These are phyloP conservation scores for Bellardia pandia DNA, from an alignment of 2,888 invertebrate species.

Conservation along the genomic window DNA sequence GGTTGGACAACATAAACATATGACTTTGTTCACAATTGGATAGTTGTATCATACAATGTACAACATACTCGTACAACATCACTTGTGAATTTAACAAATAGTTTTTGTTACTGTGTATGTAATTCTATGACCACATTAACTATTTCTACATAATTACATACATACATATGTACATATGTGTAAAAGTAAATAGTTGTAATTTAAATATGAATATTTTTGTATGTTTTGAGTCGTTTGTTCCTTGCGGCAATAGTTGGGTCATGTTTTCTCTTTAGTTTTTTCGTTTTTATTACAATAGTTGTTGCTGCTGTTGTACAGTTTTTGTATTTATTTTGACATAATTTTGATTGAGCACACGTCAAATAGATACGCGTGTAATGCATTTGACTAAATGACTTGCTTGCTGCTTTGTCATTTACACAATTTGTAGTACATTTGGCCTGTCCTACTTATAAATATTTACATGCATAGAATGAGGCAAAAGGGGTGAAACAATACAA, in stretches of 20 bases:
- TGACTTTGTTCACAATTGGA: too few species aligned
- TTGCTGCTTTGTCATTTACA: slow-evolving; percentile 52
- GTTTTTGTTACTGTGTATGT: not conserved
- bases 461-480: not conserved
- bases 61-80: not conserved
- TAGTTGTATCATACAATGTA: too few species aligned
- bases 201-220: too few species aligned
- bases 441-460: slow-evolving; percentile 55
- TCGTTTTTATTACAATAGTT: not conserved
- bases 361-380: slow-evolving; percentile 72
- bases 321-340: slow-evolving; percentile 78
- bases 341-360: slow-evolving; percentile 81
- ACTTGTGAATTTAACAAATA: not conserved
- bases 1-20: too few species aligned
- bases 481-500: slow-evolving; percentile 31
- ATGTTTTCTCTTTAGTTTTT: slow-evolving; percentile 35
- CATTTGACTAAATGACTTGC: slow-evolving; percentile 71
- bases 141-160: not conserved
- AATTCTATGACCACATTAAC: not conserved
- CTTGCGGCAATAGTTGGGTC: slow-evolving; percentile 18
- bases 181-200: not conserved
- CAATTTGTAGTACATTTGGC: slow-evolving; percentile 57
- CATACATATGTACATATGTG: slow-evolving; percentile 13
- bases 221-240: not conserved
- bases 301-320: slow-evolving; percentile 16